Evolutionary conservation across 1,140 invertebrate species (phyloP).

Genomic region (Wiebesia pumilae): DNA sequence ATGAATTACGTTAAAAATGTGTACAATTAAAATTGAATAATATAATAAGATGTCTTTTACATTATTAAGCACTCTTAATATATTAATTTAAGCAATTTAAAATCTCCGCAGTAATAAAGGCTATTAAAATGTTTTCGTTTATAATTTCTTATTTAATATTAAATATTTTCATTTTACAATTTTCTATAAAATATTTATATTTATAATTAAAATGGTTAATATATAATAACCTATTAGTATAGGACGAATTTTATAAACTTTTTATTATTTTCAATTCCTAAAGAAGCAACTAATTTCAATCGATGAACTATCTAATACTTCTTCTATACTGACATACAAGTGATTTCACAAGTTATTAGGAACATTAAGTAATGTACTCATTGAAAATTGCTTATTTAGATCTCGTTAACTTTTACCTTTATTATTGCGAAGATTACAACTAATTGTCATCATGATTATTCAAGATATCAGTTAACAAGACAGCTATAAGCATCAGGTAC

Average conservation of each 20-base stretch:
- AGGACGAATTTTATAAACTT: slow-evolving; percentile 32
- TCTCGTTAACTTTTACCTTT: slow-evolving; percentile 15
- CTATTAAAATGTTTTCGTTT: background rate
- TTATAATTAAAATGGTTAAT: background rate
- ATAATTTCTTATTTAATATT: background rate
- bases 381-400: slow-evolving; percentile 4
- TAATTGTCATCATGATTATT: slow-evolving; percentile 18
- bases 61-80: slow-evolving; percentile 34
- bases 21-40: slow-evolving; percentile 3
- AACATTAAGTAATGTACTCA: slow-evolving; percentile 35
- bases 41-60: slow-evolving; percentile 33
- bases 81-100: slow-evolving; percentile 21
- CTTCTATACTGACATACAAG: background rate
- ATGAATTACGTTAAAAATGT: background rate
- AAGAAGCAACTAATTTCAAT: slow-evolving; percentile 29
- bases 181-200: slow-evolving; percentile 41
- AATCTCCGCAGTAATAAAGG: slow-evolving; percentile 46
- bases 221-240: slow-evolving; percentile 4
- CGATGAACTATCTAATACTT: slow-evolving; percentile 27
- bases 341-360: slow-evolving; percentile 11
- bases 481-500: slow-evolving; percentile 21
- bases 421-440: slow-evolving; percentile 45
- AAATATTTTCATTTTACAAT: background rate
- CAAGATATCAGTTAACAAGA: slow-evolving; percentile 5
- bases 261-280: slow-evolving; percentile 42